phyloP scores from a whole-genome alignment of 2,797 vertebrate genomes.

The Leptatherina wallacei region DNA sequence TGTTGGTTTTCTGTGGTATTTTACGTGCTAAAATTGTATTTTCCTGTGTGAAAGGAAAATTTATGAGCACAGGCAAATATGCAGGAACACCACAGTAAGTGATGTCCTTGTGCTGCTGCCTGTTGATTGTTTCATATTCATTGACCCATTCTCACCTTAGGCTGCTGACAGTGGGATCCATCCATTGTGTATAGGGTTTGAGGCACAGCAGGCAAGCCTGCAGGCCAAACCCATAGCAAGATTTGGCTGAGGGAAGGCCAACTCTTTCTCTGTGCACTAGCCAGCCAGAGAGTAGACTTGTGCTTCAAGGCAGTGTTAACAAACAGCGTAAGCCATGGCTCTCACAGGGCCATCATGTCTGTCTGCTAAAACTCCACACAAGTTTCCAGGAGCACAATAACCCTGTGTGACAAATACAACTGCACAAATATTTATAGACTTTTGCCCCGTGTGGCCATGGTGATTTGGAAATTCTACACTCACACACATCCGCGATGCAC shows the following conservation, averaged over 20 bases:
- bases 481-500: constrained; percentile 19
- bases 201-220: constrained; percentile 48
- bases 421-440: constrained; percentile 19
- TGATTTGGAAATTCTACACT: constrained; percentile 13
- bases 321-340: constrained; percentile 40
- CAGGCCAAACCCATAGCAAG: constrained; percentile 53
- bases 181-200: constrained; percentile 39
- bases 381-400: constrained; percentile 37
- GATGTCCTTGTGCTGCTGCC: constrained; percentile 31
- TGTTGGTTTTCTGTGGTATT: too few relatives aligned
- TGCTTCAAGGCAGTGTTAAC: constrained; percentile 61
- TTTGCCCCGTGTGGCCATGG: constrained; percentile 25
- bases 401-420: constrained; percentile 40
- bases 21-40: neutral
- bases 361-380: constrained; percentile 33
- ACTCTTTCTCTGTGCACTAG: constrained; percentile 48
- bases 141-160: constrained; percentile 51
- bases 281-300: constrained; percentile 27
- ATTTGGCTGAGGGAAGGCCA: constrained; percentile 29
- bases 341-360: constrained; percentile 48
- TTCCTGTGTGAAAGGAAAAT: neutral
- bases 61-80: neutral
- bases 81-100: constrained; percentile 8
- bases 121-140: constrained; percentile 60
- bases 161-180: constrained; percentile 51